Evolutionary conservation across 2,888 invertebrate genomes (phyloP).

Genomic region (Cistogaster globosa): DNA sequence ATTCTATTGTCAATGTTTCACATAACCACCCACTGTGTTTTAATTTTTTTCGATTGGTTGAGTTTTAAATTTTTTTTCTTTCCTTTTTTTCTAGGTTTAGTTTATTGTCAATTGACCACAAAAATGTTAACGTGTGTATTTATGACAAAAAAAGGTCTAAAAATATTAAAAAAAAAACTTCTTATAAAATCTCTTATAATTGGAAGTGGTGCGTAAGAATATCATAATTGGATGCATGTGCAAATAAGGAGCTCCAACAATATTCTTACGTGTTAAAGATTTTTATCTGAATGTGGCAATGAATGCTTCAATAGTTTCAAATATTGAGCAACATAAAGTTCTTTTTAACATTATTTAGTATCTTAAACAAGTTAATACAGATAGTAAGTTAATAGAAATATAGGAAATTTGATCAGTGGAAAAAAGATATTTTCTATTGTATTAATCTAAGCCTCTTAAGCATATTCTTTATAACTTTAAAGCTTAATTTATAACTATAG

Average conservation of each 20-base stretch:
- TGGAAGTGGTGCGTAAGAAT: slow-evolving; percentile 66
- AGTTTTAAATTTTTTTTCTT: slow-evolving; percentile 7
- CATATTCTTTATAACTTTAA: too few relatives aligned
- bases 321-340: slow-evolving; percentile 29
- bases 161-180: neutral
- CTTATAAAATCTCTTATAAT: slow-evolving; percentile 45
- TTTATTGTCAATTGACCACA: slow-evolving; percentile 66
- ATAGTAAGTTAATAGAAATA: too few relatives aligned
- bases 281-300: slow-evolving; percentile 5
- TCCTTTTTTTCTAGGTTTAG: neutral
- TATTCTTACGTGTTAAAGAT: slow-evolving; percentile 23
- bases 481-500: too few relatives aligned
- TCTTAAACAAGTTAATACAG: too few relatives aligned
- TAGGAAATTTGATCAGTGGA: too few relatives aligned
- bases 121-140: slow-evolving; percentile 50
- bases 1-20: slow-evolving; percentile 1
- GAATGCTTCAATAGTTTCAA: slow-evolving; percentile 59
- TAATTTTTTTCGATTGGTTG: slow-evolving; percentile 46
- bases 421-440: too few relatives aligned
- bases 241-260: neutral
- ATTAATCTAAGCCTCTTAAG: too few relatives aligned
- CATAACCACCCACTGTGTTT: slow-evolving; percentile 37
- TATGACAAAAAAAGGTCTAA: neutral
- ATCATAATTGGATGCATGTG: slow-evolving; percentile 56
- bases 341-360: slow-evolving; percentile 2